Base-by-base conservation (phyloP, 1,140 invertebrate species). In the Heliconius hermathena region DNA sequence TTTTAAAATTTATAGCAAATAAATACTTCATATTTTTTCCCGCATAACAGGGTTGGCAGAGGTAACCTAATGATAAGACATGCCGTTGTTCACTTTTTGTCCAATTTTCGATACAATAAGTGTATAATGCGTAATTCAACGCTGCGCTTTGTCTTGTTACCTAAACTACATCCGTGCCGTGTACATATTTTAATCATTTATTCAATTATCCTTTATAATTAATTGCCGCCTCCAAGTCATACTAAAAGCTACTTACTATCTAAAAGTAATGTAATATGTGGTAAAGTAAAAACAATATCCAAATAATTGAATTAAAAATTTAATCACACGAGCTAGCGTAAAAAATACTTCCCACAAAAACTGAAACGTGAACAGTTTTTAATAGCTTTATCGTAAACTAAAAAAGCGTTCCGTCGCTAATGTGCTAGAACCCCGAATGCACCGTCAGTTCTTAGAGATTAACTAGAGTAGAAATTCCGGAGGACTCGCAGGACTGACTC, bases 391-490 rank as follows among this genome's bases (percentile, higher is more conserved):
- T 80, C 75, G 75, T 46, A 72, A 36, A 72, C 57, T 57, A 72
- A 75, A 72, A 75, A 81, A 81, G 38, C 74, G 78, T 82, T 52
- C 70, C 54, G 77, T 75, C 66, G 78, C 52, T 83, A 83, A 83
- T 83, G 82, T 77, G 80, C 75, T 52, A 52, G 18, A 52, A 52
- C 49, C 49, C 76, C 80, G 70, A 83, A 81, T 79, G 82, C 77
- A 71, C 76, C 73, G 71, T 72, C 80, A 60, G 75, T 79, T 78
- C 80, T 83, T 78, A 81, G 76, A 80, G 82, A 83, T 82, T 81
- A 83, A 82, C 82, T 83, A 54, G 82, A 80, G 60, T 79, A 81
- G 75, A 83, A 83, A 83, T 74, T 80, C 71, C 49, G 60, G 75
- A 70, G 71, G 78, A 78, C 77, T 81, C 81, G 75, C 78, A 71